phyloP scores from a whole-genome alignment of 2,113 vertebrate genomes.

The Tychaedon coryphoeus region DNA sequence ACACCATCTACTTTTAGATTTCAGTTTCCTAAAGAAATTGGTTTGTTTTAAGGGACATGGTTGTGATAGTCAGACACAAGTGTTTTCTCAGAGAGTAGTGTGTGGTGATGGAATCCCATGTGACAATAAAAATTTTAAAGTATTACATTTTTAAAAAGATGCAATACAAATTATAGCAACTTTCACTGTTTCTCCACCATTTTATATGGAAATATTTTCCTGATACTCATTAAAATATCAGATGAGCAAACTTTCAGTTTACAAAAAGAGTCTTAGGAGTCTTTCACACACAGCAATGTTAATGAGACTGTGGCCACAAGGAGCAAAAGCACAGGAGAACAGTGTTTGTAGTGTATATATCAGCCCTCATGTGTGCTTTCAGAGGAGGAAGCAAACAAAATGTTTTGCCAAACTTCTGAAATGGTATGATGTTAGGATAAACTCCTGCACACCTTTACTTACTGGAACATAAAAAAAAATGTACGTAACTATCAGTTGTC shows the following conservation, averaged over 20 bases:
- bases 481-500: neutral
- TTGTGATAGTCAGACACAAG: neutral
- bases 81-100: neutral
- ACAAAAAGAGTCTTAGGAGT: neutral
- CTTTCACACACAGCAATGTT: slow-evolving; percentile 12
- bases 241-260: neutral
- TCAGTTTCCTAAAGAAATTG: neutral
- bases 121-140: neutral
- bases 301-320: slow-evolving; percentile 33
- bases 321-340: neutral
- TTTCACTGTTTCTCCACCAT: neutral
- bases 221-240: neutral
- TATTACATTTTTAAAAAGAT: neutral
- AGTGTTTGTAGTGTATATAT: slow-evolving; percentile 32
- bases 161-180: neutral
- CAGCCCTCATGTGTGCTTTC: neutral
- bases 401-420: slow-evolving; percentile 31
- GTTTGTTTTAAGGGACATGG: neutral
- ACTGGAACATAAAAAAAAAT: neutral
- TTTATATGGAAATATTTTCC: neutral
- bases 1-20: neutral
- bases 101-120: neutral
- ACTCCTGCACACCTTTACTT: neutral
- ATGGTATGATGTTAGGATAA: neutral
- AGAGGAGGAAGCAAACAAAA: slow-evolving; percentile 46